These are phyloP conservation scores for Diphyllodes magnificus DNA, from an alignment of 2,113 vertebrate species.

Conservation along the genomic window DNA sequence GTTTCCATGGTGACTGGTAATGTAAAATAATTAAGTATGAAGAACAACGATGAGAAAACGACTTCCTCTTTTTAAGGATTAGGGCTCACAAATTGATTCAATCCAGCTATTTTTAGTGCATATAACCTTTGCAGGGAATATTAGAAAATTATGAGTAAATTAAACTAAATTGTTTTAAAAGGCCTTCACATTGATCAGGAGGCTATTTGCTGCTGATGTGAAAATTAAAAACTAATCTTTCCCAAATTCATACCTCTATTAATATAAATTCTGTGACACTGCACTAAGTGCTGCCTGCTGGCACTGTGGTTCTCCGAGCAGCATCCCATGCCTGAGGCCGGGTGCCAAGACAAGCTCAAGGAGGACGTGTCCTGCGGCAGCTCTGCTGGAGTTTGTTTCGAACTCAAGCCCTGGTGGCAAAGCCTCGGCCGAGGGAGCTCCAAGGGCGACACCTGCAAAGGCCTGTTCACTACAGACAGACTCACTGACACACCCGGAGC, in stretches of 20 bases:
- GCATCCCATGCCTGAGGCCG: rapidly evolving
- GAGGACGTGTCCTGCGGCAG: background rate
- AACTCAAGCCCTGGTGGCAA: background rate
- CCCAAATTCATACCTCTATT: background rate
- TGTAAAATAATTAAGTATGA: slow-evolving; percentile 74
- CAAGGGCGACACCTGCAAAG: background rate
- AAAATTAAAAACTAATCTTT: slow-evolving; percentile 26
- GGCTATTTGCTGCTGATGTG: slow-evolving; percentile 18
- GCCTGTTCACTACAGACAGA: background rate
- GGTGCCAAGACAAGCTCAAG: background rate
- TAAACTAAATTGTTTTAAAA: slow-evolving; percentile 49
- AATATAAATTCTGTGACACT: background rate
- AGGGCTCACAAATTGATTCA: slow-evolving; percentile 66
- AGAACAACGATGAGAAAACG: slow-evolving; percentile 71
- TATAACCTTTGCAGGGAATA: slow-evolving; percentile 51
- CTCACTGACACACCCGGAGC: background rate
- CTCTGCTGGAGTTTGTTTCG: rapidly evolving
- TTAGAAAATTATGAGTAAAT: slow-evolving; percentile 61
- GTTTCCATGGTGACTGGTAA: slow-evolving; percentile 71
- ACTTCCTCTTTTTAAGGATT: slow-evolving; percentile 76
- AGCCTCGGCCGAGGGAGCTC: background rate
- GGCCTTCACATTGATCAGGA: slow-evolving; percentile 30
- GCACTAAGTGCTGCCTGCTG: background rate
- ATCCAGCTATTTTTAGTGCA: slow-evolving; percentile 67
- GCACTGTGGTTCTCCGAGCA: background rate